phyloP scores from a whole-genome alignment of 2,797 vertebrate species.

The Emys orbicularis region DNA sequence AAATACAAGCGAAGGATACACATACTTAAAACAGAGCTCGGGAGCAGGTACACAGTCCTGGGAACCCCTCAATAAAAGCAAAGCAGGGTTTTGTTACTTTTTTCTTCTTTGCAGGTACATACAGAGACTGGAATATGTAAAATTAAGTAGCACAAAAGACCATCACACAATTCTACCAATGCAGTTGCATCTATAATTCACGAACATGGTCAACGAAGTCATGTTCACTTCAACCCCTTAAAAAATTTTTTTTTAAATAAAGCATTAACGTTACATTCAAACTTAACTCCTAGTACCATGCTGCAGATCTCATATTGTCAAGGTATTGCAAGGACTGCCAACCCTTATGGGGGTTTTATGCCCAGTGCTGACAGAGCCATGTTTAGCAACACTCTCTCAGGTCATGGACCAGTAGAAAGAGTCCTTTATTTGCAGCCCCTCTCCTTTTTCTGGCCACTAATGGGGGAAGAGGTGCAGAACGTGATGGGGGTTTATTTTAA shows the following conservation, averaged over 20 bases:
- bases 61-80: slow-evolving; percentile 82
- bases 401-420: not conserved
- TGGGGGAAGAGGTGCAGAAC: slow-evolving; percentile 24
- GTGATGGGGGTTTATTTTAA: slow-evolving; percentile 44
- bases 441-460: slow-evolving; percentile 59
- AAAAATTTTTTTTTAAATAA: slow-evolving; percentile 80
- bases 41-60: slow-evolving; percentile 82
- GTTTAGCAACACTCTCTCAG: not conserved
- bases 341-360: slow-evolving; percentile 23
- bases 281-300: slow-evolving; percentile 79
- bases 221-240: slow-evolving; percentile 81
- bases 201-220: slow-evolving; percentile 81
- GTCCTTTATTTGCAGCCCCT: slow-evolving; percentile 45
- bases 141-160: slow-evolving; percentile 84
- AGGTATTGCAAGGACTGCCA: slow-evolving; percentile 71
- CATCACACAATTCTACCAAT: slow-evolving; percentile 83
- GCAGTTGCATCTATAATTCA: slow-evolving; percentile 81
- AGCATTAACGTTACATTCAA: slow-evolving; percentile 84
- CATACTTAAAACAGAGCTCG: slow-evolving; percentile 84
- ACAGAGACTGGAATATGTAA: slow-evolving; percentile 84
- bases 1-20: slow-evolving; percentile 87
- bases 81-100: slow-evolving; percentile 75
- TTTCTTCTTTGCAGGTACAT: slow-evolving; percentile 83
- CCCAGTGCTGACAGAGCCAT: not conserved
- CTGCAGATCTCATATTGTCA: slow-evolving; percentile 69